These are phyloP conservation scores for Drosophila pseudotalamancana DNA, from an alignment of 2,888 invertebrate genomes.

Conservation along the genomic window DNA sequence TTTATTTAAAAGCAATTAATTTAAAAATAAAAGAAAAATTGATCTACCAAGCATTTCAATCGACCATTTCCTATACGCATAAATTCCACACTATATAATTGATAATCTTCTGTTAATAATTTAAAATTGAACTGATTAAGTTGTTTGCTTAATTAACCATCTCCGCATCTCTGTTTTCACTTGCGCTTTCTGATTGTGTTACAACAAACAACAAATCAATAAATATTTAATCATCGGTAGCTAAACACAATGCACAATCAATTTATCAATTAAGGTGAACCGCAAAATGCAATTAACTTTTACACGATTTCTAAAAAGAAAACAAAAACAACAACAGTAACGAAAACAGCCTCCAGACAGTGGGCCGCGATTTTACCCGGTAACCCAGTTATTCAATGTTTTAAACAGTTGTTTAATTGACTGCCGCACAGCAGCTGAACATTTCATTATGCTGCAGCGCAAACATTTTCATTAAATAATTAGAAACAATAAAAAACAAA, in stretches of 20 bases:
- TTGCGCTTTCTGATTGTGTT: slow-evolving; percentile 58
- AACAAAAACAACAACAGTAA: slow-evolving; percentile 60
- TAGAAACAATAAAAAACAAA: slow-evolving; percentile 15
- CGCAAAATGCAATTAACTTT: slow-evolving; percentile 69
- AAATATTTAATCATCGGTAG: slow-evolving; percentile 32
- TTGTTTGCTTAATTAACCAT: background rate
- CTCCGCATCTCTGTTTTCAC: slow-evolving; percentile 39
- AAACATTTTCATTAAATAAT: slow-evolving; percentile 42
- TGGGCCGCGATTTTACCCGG: slow-evolving; percentile 25
- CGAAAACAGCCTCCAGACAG: slow-evolving; percentile 3
- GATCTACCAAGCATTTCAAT: no score
- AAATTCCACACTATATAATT: background rate
- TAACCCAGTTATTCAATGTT: slow-evolving; percentile 62
- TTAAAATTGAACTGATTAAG: background rate
- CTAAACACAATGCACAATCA: slow-evolving; percentile 23
- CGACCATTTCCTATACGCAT: no score
- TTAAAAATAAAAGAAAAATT: no score
- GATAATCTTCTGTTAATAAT: background rate
- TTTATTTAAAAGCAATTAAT: background rate
- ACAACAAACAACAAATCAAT: slow-evolving; percentile 48
- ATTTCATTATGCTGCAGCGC: slow-evolving; percentile 18
- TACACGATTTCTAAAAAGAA: slow-evolving; percentile 74
- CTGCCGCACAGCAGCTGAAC: slow-evolving; percentile 7
- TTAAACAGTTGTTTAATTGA: slow-evolving; percentile 33
- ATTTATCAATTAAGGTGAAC: slow-evolving; percentile 62